These are phyloP conservation scores for Copidosoma aretas DNA, from an alignment of 2,888 invertebrate species.

Conservation along the genomic window DNA sequence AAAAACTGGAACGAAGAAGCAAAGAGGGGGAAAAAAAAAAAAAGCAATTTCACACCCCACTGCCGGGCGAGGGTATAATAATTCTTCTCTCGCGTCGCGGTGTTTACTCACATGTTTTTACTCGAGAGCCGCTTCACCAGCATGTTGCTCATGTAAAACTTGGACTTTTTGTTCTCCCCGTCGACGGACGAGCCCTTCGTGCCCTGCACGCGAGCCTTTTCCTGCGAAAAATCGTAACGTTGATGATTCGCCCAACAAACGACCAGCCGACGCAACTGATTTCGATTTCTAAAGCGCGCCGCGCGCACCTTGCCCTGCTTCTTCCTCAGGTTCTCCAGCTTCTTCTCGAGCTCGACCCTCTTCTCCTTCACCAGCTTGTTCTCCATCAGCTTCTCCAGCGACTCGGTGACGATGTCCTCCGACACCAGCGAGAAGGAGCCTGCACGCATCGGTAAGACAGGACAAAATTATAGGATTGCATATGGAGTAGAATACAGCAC, in stretches of 20 bases:
- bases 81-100: too few species aligned
- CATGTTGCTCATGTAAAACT: conserved; percentile 77
- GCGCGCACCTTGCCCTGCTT: conserved; percentile 77
- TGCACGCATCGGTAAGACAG: background rate
- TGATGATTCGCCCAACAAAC: too few species aligned
- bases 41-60: too few species aligned
- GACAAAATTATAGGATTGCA: background rate
- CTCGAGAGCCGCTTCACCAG: conserved; percentile 79
- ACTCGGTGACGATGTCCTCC: conserved; percentile 74
- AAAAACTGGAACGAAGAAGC: conserved; percentile 48
- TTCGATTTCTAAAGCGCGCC: too few species aligned
- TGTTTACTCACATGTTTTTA: conserved; percentile 76
- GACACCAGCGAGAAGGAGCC: conserved; percentile 47
- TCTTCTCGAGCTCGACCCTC: conserved; percentile 83
- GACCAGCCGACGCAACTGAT: too few species aligned
- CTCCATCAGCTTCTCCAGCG: conserved; percentile 79
- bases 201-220: conserved; percentile 69
- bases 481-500: too few species aligned
- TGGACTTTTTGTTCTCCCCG: conserved; percentile 71
- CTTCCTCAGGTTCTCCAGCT: conserved; percentile 80
- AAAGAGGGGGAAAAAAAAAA: too few species aligned
- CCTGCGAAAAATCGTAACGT: conserved; percentile 58
- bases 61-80: too few species aligned
- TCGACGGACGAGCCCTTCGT: conserved; percentile 69
- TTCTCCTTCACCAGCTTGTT: conserved; percentile 85